Percentiles rank a stretch among this genome's conserved stretches.
Conservation (phyloP, 2,888 invertebrate genomes). For the Prenolepis imparis region DNA sequence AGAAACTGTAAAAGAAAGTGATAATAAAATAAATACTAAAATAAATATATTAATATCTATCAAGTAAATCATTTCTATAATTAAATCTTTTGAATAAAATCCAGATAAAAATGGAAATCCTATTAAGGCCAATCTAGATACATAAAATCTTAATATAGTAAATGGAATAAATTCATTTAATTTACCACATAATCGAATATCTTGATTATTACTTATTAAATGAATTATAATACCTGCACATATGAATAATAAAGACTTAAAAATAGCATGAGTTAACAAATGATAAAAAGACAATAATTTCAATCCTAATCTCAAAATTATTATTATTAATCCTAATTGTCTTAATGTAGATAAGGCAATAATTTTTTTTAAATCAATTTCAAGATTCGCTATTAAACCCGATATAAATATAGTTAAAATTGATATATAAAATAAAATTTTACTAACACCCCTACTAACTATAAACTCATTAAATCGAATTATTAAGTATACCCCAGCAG, state of each 20-base stretch:
- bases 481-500: slow-evolving; percentile 91
- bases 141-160: background rate
- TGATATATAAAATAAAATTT: slow-evolving; percentile 67
- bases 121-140: background rate
- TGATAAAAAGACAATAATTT: slow-evolving; percentile 90
- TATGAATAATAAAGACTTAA: slow-evolving; percentile 86
- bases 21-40: background rate
- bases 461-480: slow-evolving; percentile 89
- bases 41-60: background rate
- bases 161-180: background rate
- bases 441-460: slow-evolving; percentile 42
- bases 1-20: background rate
- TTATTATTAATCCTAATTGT: slow-evolving; percentile 90
- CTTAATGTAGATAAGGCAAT: slow-evolving; percentile 16
- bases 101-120: background rate
- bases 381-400: slow-evolving; percentile 88
- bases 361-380: slow-evolving; percentile 92
- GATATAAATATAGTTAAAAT: slow-evolving; percentile 55
- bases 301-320: slow-evolving; percentile 88
- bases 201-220: background rate
- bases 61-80: background rate
- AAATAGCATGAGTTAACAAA: slow-evolving; percentile 91
- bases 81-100: slow-evolving; percentile 3
- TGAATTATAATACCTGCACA: background rate
- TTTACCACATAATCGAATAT: background rate